Base-by-base conservation (phyloP, 2,888 invertebrate genomes). In the Polylopha cassiicola region DNA sequence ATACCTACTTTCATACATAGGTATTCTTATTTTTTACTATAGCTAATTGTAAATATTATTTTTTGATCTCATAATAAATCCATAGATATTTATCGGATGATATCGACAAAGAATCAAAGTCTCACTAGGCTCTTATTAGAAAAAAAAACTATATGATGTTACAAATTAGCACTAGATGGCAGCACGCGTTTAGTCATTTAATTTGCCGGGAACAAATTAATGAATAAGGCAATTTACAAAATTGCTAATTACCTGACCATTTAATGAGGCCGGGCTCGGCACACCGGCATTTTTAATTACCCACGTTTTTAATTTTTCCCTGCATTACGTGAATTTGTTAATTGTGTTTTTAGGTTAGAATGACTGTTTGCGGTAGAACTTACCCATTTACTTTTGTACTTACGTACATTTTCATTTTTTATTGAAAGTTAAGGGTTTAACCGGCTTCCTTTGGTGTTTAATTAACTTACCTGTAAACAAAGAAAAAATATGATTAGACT, bases 231-330 rank as follows among this genome's bases (percentile, higher is more conserved):
- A 67, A 71, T 76, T 79, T 66, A 76, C 72, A 61, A 75, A 81
- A 81, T 79, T 78, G 74, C 73, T 82, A 80, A 81, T 81, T 80
- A 79, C 73, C 69, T 72, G 72, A 62, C 70, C 68, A 59, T 71
- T 76, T 76, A 79, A 81, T 78, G 73, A 80, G 75, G 74, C 65
- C 67, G 55, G 60, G 58, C 63, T 65, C 58, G 64, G 58, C 58
- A 58, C 52, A 51, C 50, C 52, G 65, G 56, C 61, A 15, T n/a
- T 67, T 69, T 74, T 76, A 77, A 75, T 80, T 74, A 75, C n/a
- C n/a, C n/a, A n/a, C 65, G 62, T 67, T 75, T 75, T 74, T 75
- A 71, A 75, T 73, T 69, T 68, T 48, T 46, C 24, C 24, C 7
- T 21, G n/a, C 34, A 7, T 14, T 14, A 18, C 27, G 21, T 39